Percentiles rank a stretch among this genome's conserved stretches.
Evolutionary conservation across 2,888 invertebrate genomes (phyloP).

Genomic region (Phoronis australis): DNA sequence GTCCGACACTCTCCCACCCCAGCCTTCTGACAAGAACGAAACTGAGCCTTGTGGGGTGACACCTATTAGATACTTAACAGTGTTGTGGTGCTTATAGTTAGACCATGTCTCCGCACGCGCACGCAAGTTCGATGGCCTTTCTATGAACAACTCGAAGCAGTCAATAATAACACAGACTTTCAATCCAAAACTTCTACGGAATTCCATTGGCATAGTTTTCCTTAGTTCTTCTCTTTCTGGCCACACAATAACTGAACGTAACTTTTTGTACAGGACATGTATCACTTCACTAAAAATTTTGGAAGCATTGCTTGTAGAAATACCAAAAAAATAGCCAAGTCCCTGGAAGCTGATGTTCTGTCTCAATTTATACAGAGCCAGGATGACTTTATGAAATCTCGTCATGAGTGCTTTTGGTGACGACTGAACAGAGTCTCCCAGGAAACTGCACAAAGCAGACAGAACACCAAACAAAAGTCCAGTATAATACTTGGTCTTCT

Average conservation of each 20-base stretch:
- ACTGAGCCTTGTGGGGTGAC: slow-evolving; percentile 22
- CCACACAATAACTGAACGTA: slow-evolving; percentile 8
- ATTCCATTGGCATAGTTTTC: slow-evolving; percentile 11
- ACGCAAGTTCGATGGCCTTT: slow-evolving; percentile 4
- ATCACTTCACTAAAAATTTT: too few relatives aligned
- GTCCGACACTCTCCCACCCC: slow-evolving; percentile 23
- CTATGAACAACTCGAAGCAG: slow-evolving; percentile 9
- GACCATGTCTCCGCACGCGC: slow-evolving; percentile 8
- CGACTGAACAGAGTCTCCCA: too few relatives aligned
- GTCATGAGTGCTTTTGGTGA: too few relatives aligned
- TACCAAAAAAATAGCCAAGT: too few relatives aligned
- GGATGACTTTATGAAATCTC: too few relatives aligned
- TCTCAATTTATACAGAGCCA: too few relatives aligned
- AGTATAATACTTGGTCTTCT: too few relatives aligned
- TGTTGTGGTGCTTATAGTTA: slow-evolving; percentile 13
- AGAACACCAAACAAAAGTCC: too few relatives aligned
- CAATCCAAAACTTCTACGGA: slow-evolving; percentile 12
- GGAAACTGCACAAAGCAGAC: too few relatives aligned
- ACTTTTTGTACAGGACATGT: slow-evolving; percentile 7
- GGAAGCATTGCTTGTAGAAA: too few relatives aligned
- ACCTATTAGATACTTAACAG: slow-evolving; percentile 22
- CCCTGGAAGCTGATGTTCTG: too few relatives aligned
- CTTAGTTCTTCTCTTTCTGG: slow-evolving; percentile 6
- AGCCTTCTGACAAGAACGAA: slow-evolving; percentile 22
- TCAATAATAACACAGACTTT: slow-evolving; percentile 8